Evolutionary conservation across 2,113 vertebrate genomes (phyloP).

Genomic region (Gnathonemus echidnorhynchus): DNA sequence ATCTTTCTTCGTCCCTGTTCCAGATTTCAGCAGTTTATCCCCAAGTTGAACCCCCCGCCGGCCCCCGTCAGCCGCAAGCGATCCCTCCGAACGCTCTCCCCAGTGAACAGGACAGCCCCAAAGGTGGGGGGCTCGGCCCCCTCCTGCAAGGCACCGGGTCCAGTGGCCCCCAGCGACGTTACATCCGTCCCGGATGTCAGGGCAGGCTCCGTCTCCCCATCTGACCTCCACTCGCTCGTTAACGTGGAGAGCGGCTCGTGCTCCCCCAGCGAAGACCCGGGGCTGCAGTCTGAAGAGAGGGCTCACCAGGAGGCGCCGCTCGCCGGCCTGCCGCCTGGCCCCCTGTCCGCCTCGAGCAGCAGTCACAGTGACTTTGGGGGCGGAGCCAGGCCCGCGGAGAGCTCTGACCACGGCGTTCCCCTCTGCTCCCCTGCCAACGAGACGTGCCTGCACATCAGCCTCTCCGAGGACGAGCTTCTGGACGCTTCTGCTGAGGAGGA

Average conservation of each 20-base stretch:
- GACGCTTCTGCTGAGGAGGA: constrained; percentile 53
- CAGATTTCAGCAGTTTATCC: constrained; percentile 64
- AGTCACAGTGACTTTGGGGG: constrained; percentile 50
- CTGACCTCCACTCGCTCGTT: constrained; percentile 57
- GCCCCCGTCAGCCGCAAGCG: constrained; percentile 65
- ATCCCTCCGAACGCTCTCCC: constrained; percentile 63
- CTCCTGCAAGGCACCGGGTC: constrained; percentile 18
- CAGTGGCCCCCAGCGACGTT: constrained; percentile 43
- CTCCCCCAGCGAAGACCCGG: constrained; percentile 56
- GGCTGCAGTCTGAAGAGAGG: constrained; percentile 56
- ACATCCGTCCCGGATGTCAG: constrained; percentile 60
- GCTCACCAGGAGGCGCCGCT: constrained; percentile 52
- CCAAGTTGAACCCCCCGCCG: constrained; percentile 68
- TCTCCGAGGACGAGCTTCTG: constrained; percentile 72
- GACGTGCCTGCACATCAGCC: constrained; percentile 75
- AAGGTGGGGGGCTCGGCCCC: constrained; percentile 14
- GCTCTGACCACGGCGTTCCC: constrained; percentile 38
- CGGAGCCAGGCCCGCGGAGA: constrained; percentile 22
- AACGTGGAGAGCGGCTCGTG: constrained; percentile 51
- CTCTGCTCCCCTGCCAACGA: constrained; percentile 55
- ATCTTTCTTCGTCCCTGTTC: constrained; percentile 13
- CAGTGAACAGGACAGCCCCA: constrained; percentile 47
- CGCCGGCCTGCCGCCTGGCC: constrained; percentile 38
- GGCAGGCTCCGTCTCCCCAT: constrained; percentile 55
- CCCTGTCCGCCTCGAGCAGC: constrained; percentile 51